Base-by-base conservation (phyloP, 1,140 invertebrate species). In the Leptopilina clavipes region DNA sequence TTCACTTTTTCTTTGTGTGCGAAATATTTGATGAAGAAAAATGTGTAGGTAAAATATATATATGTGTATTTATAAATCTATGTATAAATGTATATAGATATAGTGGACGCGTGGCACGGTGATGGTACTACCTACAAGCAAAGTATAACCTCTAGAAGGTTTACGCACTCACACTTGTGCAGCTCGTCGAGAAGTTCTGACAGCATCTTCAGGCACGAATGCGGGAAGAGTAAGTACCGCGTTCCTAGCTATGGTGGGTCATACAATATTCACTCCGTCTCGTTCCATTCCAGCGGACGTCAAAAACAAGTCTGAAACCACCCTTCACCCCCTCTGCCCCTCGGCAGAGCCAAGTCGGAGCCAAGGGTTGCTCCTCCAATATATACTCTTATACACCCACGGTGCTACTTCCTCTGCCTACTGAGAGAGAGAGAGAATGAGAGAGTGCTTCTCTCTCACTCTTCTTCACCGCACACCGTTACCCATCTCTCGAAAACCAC, bases 251-350 rank as follows among this genome's bases (percentile, higher is more conserved):
- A 65, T 70, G 79, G 56, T 75, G 76, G 79, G 80, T 86, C 83
- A 86, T 86, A 85, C 83, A 85, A 86, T 86, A 86, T 86, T 86
- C 85, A 86, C 79, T 81, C 56, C 70, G 80, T 79, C 80, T 77
- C 84, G 78, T 83, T 85, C 81, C 81, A 79, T 85, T 80, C 65
- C 77, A 76, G 80, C 76, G 78, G 78, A 84, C 83, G 85, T 85
- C 83, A 86, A 86, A 86, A 86, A 84, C 83, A 85, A 84, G 83
- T 84, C 82, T 77, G 77, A 78, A 40, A 82, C 59, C 59, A 65
- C 59, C 59, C 59, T 31, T 31, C 25, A 31, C 25, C 25, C 25
- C 25, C 25, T 31, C 25, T 3, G 2, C 12, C 12, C 59, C 59
- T n/a, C 12, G 80, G 78, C 80, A 78, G 76, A 77, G 76, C 73